These are phyloP conservation scores for Plemyria rubiginata DNA, from an alignment of 2,888 invertebrate genomes.

Conservation along the genomic window DNA sequence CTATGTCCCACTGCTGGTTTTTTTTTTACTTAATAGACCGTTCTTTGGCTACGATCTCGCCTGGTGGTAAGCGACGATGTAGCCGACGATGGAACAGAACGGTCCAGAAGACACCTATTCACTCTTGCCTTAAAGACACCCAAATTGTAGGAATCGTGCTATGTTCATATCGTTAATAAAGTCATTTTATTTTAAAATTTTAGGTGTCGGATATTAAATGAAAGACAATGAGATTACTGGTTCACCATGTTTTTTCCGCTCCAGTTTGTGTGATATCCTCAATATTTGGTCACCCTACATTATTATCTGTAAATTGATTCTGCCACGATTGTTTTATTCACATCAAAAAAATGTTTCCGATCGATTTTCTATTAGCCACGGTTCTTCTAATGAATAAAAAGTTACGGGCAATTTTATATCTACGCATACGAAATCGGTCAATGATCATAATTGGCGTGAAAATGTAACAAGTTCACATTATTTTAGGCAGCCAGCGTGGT, in stretches of 20 bases:
- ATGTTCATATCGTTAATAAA: too few relatives aligned
- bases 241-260: background rate
- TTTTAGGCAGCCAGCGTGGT: background rate
- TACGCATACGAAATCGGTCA: constrained; percentile 26
- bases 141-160: too few relatives aligned
- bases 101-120: too few relatives aligned
- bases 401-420: constrained; percentile 15
- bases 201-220: too few relatives aligned
- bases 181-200: too few relatives aligned
- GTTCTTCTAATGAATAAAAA: constrained; percentile 20
- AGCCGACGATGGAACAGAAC: too few relatives aligned
- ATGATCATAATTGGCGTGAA: constrained; percentile 13
- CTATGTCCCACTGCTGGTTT: too few relatives aligned
- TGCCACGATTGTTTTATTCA: constrained; percentile 1
- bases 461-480: constrained; percentile 23
- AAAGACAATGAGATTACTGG: too few relatives aligned
- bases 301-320: constrained; percentile 1
- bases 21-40: too few relatives aligned
- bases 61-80: too few relatives aligned
- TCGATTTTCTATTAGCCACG: constrained; percentile 18
- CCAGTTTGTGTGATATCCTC: background rate
- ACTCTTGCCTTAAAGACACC: too few relatives aligned
- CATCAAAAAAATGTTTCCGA: constrained; percentile 2
- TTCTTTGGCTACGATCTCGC: too few relatives aligned
- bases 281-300: constrained; percentile 20